phyloP scores from a whole-genome alignment of 2,113 vertebrate species.

The Rhynchomys soricoides region DNA sequence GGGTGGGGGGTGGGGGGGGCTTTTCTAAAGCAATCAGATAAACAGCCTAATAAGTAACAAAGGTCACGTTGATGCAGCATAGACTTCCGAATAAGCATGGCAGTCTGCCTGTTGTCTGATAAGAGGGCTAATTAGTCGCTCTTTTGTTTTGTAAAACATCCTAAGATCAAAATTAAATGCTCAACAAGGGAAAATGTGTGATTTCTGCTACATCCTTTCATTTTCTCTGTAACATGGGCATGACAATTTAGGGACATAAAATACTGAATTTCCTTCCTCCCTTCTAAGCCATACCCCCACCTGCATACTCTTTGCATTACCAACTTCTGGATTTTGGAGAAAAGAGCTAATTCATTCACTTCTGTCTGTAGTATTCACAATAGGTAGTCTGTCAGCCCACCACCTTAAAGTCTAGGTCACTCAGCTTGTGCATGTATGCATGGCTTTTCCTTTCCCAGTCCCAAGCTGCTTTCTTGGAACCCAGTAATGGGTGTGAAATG shows the following conservation, averaged over 20 bases:
- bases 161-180: conserved; percentile 75
- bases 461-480: conserved; percentile 70
- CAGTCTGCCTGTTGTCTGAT: conserved; percentile 65
- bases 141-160: conserved; percentile 75
- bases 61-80: conserved; percentile 59
- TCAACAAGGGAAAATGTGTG: conserved; percentile 6
- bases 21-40: conserved; percentile 72
- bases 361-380: conserved; percentile 55
- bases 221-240: conserved; percentile 57
- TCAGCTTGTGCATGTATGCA: conserved; percentile 65
- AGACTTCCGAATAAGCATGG: conserved; percentile 64
- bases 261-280: not conserved
- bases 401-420: conserved; percentile 45
- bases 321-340: not conserved
- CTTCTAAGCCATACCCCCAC: not conserved
- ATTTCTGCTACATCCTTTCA: conserved; percentile 46
- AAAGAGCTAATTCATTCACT: conserved; percentile 71
- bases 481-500: conserved; percentile 72
- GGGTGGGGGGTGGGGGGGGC: not conserved
- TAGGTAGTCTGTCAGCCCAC: conserved; percentile 40
- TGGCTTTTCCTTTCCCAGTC: conserved; percentile 66
- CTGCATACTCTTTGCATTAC: not conserved
- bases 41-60: conserved; percentile 74
- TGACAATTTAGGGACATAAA: conserved; percentile 50
- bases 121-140: conserved; percentile 71